Conservation (phyloP, 2,888 invertebrate genomes). For the Drosophila setosimentum region DNA sequence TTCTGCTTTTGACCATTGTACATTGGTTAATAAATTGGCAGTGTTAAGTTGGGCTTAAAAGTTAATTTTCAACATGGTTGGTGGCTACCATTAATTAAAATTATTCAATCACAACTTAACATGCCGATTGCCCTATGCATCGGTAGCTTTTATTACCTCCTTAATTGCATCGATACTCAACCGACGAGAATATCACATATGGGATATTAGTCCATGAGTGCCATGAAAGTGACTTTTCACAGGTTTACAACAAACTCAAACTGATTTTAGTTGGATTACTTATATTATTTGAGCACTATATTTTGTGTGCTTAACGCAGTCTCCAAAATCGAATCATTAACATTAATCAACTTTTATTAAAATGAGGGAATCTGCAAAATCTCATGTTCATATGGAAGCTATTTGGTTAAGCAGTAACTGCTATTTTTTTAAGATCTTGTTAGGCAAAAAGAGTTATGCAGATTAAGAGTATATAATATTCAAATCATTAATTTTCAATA, state of each 20-base stretch:
- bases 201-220: neutral
- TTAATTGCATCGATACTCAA: neutral
- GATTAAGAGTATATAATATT: neutral
- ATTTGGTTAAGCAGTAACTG: neutral
- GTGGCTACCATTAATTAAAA: neutral
- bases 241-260: neutral
- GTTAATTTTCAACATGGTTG: slow-evolving; percentile 3
- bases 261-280: neutral
- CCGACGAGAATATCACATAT: neutral
- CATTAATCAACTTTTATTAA: neutral
- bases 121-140: neutral
- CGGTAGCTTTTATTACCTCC: neutral
- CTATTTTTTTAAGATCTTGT: neutral
- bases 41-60: slow-evolving; percentile 40
- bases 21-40: slow-evolving; percentile 31
- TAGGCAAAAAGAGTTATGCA: neutral
- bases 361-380: neutral
- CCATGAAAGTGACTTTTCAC: neutral
- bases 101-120: slow-evolving; percentile 1
- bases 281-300: neutral
- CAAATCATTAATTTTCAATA: neutral
- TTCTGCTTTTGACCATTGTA: slow-evolving; percentile 13
- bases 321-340: neutral
- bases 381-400: neutral
- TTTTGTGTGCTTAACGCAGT: no score